These are phyloP conservation scores for Tipula lateralis DNA, from an alignment of 2,888 invertebrate genomes.

Conservation along the genomic window DNA sequence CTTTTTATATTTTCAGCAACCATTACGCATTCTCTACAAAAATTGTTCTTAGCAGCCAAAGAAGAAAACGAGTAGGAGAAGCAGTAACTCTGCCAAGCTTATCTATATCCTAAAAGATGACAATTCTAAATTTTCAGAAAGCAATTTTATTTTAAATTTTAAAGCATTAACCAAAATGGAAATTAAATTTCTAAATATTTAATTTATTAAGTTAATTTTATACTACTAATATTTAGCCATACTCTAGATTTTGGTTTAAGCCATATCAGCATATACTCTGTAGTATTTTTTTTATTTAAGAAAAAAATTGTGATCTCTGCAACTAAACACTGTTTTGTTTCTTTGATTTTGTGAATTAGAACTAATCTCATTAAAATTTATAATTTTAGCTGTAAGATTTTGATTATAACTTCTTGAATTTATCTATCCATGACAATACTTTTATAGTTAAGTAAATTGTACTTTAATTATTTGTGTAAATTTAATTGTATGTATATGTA, in stretches of 20 bases:
- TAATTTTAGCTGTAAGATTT: neutral
- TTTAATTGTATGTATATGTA: neutral
- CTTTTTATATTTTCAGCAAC: constrained; percentile 51
- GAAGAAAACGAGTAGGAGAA: constrained; percentile 53
- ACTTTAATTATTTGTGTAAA: neutral
- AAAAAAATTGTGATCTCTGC: neutral
- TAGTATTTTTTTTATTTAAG: neutral
- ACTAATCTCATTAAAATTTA: neutral
- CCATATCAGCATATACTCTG: neutral
- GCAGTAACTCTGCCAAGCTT: neutral
- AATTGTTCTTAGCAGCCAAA: constrained; percentile 69
- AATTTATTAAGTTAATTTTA: neutral
- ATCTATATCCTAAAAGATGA: neutral
- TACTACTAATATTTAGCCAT: neutral
- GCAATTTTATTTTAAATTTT: neutral
- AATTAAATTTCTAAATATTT: neutral
- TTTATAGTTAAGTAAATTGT: neutral
- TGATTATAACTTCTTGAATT: neutral
- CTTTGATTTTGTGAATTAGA: neutral
- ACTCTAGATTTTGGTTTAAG: neutral
- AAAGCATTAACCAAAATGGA: neutral
- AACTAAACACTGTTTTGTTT: neutral
- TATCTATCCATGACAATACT: neutral
- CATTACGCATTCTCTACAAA: constrained; percentile 61
- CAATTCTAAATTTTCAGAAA: neutral